phyloP scores from a whole-genome alignment of 2,113 vertebrate species.

The Trogon surrucura region DNA sequence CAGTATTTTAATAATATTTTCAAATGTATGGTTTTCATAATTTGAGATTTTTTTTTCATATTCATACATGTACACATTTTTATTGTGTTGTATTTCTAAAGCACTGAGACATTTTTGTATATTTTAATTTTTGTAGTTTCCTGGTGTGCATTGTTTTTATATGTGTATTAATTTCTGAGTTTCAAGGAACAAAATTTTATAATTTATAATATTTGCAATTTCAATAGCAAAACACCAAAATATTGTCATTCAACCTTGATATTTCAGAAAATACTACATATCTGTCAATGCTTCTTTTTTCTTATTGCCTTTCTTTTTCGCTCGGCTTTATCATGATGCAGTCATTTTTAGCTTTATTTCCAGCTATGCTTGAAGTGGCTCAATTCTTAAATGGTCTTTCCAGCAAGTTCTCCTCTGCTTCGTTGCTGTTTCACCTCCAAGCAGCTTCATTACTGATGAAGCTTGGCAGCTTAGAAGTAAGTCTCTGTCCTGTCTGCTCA shows the following conservation, averaged over 20 bases:
- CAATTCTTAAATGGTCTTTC: background rate
- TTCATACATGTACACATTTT: background rate
- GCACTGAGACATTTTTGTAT: background rate
- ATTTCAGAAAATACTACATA: background rate
- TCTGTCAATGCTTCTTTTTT: background rate
- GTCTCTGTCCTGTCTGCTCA: background rate
- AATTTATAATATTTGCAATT: background rate
- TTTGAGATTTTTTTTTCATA: background rate
- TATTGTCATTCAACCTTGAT: background rate
- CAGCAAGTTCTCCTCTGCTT: background rate
- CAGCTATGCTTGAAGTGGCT: background rate
- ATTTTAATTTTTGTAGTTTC: background rate
- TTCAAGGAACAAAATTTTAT: background rate
- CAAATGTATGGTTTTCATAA: background rate
- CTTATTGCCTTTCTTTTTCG: background rate
- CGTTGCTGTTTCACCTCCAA: background rate
- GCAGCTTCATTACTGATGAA: background rate
- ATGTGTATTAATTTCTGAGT: background rate
- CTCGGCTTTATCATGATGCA: background rate
- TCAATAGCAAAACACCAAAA: background rate
- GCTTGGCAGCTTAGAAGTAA: background rate
- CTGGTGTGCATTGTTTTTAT: rapidly evolving
- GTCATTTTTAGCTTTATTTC: background rate
- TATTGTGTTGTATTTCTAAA: background rate
- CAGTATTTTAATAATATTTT: background rate